Percentiles rank a stretch among this genome's conserved stretches.
Evolutionary conservation across 2,113 vertebrate species (phyloP).

Genomic region (Equus quagga): DNA sequence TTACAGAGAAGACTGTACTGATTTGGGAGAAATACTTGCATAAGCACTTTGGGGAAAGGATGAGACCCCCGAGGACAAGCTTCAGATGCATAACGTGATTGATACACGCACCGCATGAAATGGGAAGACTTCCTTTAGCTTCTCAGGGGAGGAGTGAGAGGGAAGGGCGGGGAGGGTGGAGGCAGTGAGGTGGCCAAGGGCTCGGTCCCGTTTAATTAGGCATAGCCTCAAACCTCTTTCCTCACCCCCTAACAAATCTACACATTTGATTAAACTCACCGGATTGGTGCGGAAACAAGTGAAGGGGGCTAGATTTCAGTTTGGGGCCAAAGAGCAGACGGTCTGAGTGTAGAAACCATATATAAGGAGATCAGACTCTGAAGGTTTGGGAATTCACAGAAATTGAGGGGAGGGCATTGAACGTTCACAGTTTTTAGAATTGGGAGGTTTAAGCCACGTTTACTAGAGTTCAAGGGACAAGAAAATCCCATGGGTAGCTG

Average conservation of each 20-base stretch:
- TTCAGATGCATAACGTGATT: neutral
- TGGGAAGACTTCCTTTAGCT: neutral
- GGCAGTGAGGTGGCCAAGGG: neutral
- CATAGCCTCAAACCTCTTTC: neutral
- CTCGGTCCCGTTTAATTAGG: neutral
- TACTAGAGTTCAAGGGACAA: neutral
- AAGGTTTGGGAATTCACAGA: neutral
- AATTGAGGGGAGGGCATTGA: constrained; percentile 26
- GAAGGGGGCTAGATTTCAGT: neutral
- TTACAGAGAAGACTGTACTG: neutral
- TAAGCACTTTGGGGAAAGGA: neutral
- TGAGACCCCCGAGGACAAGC: neutral
- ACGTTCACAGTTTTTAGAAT: neutral
- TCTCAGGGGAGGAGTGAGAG: neutral
- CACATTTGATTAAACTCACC: neutral
- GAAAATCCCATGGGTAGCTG: neutral
- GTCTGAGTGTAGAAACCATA: neutral
- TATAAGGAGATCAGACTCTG: neutral
- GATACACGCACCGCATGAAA: neutral
- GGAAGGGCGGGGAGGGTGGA: neutral
- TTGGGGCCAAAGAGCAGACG: neutral
- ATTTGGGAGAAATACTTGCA: neutral
- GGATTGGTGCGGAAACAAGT: neutral
- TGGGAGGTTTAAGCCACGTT: constrained; percentile 31
- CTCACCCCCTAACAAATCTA: neutral